Evolutionary conservation across 2,113 vertebrate genomes (phyloP).

Genomic region (Tiliqua scincoides): DNA sequence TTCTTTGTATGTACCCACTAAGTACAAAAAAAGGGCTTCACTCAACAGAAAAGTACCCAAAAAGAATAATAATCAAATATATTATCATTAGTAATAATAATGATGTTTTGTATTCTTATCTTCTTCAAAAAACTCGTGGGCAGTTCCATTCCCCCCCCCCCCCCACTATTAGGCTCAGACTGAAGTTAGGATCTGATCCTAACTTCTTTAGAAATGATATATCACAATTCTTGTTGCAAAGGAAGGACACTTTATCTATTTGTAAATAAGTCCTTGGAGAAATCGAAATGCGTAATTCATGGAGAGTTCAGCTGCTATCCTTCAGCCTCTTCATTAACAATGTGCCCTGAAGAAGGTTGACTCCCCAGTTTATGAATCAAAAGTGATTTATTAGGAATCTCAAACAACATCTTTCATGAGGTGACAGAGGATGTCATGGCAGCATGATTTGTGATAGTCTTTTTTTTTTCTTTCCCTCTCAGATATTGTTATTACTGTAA

Average conservation of each 20-base stretch:
- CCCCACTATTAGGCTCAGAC: background rate
- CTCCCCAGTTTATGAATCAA: slow-evolving; percentile 50
- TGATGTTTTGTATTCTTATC: no score
- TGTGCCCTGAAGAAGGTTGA: slow-evolving; percentile 35
- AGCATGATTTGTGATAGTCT: slow-evolving; percentile 20
- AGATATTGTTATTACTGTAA: slow-evolving; percentile 40
- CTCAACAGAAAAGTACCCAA: background rate
- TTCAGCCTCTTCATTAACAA: slow-evolving; percentile 29
- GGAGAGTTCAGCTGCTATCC: slow-evolving; percentile 32
- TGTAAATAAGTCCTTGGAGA: slow-evolving; percentile 46
- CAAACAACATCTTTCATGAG: slow-evolving; percentile 48
- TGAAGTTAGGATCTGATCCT: background rate
- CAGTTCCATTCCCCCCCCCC: no score
- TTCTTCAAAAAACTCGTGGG: background rate
- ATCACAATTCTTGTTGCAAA: slow-evolving; percentile 28
- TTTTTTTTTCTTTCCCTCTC: slow-evolving; percentile 22
- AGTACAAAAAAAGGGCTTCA: no score
- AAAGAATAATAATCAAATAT: background rate
- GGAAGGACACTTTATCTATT: slow-evolving; percentile 46
- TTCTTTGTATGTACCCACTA: no score
- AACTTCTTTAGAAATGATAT: slow-evolving; percentile 44
- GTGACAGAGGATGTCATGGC: slow-evolving; percentile 7
- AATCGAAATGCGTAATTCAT: slow-evolving; percentile 46
- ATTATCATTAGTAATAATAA: background rate
- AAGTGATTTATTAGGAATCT: slow-evolving; percentile 56